phyloP scores from a whole-genome alignment of 2,113 vertebrate genomes.

The Perca schrenkii region DNA sequence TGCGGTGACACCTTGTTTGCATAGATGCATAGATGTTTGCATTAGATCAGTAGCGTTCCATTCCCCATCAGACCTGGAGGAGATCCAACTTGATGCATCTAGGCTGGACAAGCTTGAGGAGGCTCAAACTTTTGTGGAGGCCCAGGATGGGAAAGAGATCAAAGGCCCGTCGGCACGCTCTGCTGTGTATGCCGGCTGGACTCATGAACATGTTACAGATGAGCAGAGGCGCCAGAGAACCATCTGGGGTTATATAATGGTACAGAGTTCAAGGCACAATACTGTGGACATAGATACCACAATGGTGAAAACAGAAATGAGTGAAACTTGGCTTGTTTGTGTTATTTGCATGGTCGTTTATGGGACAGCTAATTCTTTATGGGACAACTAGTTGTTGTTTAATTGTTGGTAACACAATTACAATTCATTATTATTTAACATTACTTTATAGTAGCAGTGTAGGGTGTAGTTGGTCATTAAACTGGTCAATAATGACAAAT shows the following conservation, averaged over 20 bases:
- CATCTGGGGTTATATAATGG: conserved; percentile 72
- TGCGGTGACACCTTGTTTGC: conserved; percentile 36
- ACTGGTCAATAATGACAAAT: neutral
- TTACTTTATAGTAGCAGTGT: neutral
- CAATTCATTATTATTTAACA: too few species aligned
- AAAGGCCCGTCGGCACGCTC: conserved; percentile 60
- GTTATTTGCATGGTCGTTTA: neutral
- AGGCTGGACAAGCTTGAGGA: conserved; percentile 48
- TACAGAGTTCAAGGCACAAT: conserved; percentile 40
- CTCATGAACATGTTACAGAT: conserved; percentile 78
- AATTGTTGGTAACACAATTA: neutral
- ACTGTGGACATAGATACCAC: conserved; percentile 20
- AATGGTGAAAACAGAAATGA: neutral
- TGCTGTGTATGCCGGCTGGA: conserved; percentile 51
- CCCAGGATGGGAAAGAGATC: conserved; percentile 61
- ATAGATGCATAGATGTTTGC: conserved; percentile 15
- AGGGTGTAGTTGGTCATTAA: neutral
- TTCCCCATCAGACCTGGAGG: conserved; percentile 53
- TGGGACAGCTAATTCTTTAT: neutral
- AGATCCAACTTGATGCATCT: conserved; percentile 55
- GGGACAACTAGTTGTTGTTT: neutral
- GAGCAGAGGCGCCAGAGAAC: conserved; percentile 67
- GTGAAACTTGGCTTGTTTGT: neutral
- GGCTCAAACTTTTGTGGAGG: conserved; percentile 51
- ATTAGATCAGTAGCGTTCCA: conserved; percentile 44